Evolutionary conservation across 2,888 invertebrate genomes (phyloP), one percentile per base, ranked within the genome.

Genomic region (Xanthostigma xanthostigma): DNA sequence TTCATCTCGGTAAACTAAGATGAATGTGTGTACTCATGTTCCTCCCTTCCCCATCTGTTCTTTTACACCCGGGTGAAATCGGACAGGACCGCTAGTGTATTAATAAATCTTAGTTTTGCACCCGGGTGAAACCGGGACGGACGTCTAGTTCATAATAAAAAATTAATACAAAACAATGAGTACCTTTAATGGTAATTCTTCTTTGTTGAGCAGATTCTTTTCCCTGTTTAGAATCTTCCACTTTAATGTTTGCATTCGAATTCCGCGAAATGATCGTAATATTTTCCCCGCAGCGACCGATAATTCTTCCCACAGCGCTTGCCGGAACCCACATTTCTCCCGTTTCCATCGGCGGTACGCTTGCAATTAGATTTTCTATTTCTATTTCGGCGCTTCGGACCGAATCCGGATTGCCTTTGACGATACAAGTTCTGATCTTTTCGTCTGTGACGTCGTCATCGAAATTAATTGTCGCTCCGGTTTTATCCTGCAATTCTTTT

Each of bases 281-380:
- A 41, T 71, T 77, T 47, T 82, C 82, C 1, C 88, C 89, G 46
- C 79, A 78, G 45, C 77, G 68, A 1, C 87, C 91, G 57, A 88
- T 85, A 46, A 93, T 79, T 59, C 77, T 75, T 2, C 83, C 82
- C 45, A 81, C 75, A 27, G 79, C 71, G 63, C 73, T 75, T 45
- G 72, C 67, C 0, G 88, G 83, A 2, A 91, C 78, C 50, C 67
- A 71, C 42, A 86, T 71, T 52, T 75, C 79, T 46, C 79, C 76
- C n/a, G 76, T 76, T 36, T 80, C 73, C 36, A 84, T 72, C 0
- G 75, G 62, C 0, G 87, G 83, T 57, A 85, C 81, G 56, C 81
- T 79, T 1, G 70, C 66, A 2, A 87, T 72, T 50, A 80, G 75
- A 53, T 81, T 80, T 9, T 78, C 72, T 9, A 93, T 74, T 57